These are phyloP conservation scores for Garrulus glandarius DNA, from an alignment of 2,797 vertebrate species.

Conservation along the genomic window DNA sequence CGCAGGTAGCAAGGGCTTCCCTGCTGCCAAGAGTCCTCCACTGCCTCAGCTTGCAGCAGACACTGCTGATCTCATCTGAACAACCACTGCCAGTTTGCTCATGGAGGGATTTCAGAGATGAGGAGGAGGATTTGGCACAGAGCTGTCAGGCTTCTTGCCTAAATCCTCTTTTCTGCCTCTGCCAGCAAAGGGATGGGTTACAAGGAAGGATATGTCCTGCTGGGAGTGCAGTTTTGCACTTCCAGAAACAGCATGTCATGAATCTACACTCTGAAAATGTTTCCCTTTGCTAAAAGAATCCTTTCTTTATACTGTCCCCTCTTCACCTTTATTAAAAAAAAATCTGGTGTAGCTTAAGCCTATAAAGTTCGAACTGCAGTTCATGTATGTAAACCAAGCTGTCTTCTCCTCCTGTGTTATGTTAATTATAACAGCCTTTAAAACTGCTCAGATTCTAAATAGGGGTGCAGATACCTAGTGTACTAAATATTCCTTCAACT, in stretches of 20 bases:
- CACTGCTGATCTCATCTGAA: background rate
- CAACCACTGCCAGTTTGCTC: background rate
- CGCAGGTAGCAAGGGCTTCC: background rate
- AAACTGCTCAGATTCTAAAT: background rate
- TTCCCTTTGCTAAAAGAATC: background rate
- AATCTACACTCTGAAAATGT: background rate
- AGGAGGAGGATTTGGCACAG: slow-evolving; percentile 6
- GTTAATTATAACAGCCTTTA: background rate
- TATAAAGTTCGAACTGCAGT: background rate
- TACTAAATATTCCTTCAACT: background rate
- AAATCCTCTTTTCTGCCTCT: background rate
- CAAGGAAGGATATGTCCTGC: background rate
- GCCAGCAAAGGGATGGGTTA: background rate
- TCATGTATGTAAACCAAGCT: background rate
- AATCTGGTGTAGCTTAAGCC: background rate
- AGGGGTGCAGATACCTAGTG: background rate
- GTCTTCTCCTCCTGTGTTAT: background rate
- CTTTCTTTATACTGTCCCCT: background rate
- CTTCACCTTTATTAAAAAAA: background rate
- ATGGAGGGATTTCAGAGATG: background rate
- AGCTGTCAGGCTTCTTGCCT: background rate
- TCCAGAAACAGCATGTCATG: background rate
- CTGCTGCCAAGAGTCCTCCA: background rate
- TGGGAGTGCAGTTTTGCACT: background rate
- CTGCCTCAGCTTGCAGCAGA: rapidly evolving